Evolutionary conservation across 2,888 invertebrate genomes (phyloP).

Genomic region (Notodonta dromedarius): DNA sequence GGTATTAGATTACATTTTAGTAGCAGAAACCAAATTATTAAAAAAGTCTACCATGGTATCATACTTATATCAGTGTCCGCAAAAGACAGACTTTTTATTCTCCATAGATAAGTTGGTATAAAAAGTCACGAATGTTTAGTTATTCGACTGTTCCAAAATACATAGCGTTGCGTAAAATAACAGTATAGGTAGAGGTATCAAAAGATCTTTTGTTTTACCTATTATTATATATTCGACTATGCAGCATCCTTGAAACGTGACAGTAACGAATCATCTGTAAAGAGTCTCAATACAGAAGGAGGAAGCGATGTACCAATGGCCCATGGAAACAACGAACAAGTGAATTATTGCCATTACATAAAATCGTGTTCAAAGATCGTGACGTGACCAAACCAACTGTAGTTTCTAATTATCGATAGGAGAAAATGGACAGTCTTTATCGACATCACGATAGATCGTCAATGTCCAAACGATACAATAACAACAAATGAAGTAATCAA

Average conservation of each 20-base stretch:
- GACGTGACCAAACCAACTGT: constrained; percentile 60
- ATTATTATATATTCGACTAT: too few species aligned
- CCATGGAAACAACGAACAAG: constrained; percentile 20
- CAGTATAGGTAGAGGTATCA: too few species aligned
- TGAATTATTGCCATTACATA: constrained; percentile 49
- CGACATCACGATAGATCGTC: constrained; percentile 45
- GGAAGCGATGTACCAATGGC: constrained; percentile 32
- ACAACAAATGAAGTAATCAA: constrained; percentile 48
- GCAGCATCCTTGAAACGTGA: too few species aligned
- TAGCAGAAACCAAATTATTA: not conserved
- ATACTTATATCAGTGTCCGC: too few species aligned
- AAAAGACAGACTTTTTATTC: too few species aligned
- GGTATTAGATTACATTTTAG: not conserved
- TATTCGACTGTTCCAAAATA: too few species aligned
- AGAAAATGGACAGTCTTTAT: constrained; percentile 53
- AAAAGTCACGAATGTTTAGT: too few species aligned
- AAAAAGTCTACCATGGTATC: too few species aligned
- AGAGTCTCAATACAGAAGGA: constrained; percentile 18
- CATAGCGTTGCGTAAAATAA: too few species aligned
- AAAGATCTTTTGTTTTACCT: too few species aligned
- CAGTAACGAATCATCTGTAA: not conserved
- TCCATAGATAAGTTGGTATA: too few species aligned
- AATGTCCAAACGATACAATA: constrained; percentile 40
- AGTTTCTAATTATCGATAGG: constrained; percentile 62
- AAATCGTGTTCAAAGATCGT: constrained; percentile 57